A percentile compares a stretch with the other conserved stretches of the same genome.
These are phyloP conservation scores for Echinometra lucunter DNA, from an alignment of 53 echinoderm and acorn worm genomes.

Conservation along the genomic window DNA sequence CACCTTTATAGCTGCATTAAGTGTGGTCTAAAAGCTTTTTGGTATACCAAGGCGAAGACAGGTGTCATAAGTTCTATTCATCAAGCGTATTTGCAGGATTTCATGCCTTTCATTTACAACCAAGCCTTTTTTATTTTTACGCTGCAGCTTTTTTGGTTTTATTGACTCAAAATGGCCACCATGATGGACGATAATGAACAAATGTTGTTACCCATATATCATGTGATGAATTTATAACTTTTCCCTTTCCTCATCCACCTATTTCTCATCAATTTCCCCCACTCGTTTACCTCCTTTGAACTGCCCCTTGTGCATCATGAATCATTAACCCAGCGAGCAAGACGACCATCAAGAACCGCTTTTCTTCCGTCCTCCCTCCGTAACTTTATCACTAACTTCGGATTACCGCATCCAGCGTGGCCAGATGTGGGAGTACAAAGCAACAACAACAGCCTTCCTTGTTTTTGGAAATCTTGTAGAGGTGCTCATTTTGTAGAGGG, in stretches of 20 bases:
- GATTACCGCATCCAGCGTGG: neutral
- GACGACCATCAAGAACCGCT: neutral
- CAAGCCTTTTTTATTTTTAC: neutral
- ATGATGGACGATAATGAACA: slow-evolving; percentile 44
- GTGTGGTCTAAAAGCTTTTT: slow-evolving; percentile 35
- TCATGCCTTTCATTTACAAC: neutral
- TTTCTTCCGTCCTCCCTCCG: neutral
- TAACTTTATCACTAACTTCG: slow-evolving; percentile 44
- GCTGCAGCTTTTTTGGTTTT: neutral
- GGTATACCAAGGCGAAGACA: neutral
- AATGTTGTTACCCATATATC: slow-evolving; percentile 37
- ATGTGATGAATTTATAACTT: slow-evolving; percentile 43
- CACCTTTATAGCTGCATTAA: slow-evolving; percentile 35
- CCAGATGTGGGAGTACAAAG: neutral
- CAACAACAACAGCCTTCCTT: slow-evolving; percentile 16
- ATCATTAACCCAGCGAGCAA: slow-evolving; percentile 27
- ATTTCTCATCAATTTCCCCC: slow-evolving; percentile 18
- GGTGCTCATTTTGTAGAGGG: slow-evolving; percentile 35
- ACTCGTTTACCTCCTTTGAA: slow-evolving; percentile 7
- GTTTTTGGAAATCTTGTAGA: slow-evolving; percentile 4
- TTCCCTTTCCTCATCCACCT: neutral
- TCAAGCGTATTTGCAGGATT: neutral
- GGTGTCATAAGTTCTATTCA: neutral
- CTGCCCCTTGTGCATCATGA: slow-evolving; percentile 42
- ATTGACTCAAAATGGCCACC: neutral